These are phyloP conservation scores for Drosophila maculinotata DNA, from an alignment of 2,888 invertebrate genomes.

Conservation along the genomic window DNA sequence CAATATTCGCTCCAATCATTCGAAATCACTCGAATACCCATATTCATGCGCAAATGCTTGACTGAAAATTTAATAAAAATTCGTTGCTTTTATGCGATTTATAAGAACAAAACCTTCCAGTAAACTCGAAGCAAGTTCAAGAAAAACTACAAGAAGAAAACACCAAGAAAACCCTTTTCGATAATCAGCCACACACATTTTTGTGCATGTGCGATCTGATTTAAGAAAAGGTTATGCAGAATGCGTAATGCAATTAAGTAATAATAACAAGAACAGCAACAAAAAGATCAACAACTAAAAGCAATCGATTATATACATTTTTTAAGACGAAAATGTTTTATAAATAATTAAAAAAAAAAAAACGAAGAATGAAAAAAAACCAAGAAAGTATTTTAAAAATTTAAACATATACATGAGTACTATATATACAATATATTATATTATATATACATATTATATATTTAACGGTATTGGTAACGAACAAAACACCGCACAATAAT, in stretches of 20 bases:
- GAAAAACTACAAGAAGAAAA: conserved; percentile 53
- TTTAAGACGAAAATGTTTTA: conserved; percentile 71
- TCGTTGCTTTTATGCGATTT: conserved; percentile 60
- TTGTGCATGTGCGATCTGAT: conserved; percentile 41
- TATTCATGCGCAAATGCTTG: conserved; percentile 67
- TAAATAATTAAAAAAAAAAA: conserved; percentile 52
- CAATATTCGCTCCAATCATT: conserved; percentile 24
- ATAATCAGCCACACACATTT: conserved; percentile 49
- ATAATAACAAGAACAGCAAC: conserved; percentile 34
- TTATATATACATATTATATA: conserved; percentile 70
- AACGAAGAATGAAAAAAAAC: conserved; percentile 47
- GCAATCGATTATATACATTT: conserved; percentile 78
- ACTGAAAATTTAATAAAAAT: conserved; percentile 52
- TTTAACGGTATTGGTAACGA: conserved; percentile 76
- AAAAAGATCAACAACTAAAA: conserved; percentile 69
- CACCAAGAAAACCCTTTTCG: conserved; percentile 54
- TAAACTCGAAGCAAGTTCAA: conserved; percentile 51
- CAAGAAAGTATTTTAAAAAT: conserved; percentile 78
- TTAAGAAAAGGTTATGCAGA: conserved; percentile 11
- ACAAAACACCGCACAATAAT: conserved; percentile 83
- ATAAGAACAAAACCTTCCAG: conserved; percentile 65
- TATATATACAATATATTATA: conserved; percentile 71
- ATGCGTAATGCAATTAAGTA: conserved; percentile 50
- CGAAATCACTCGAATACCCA: conserved; percentile 19
- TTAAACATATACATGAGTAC: conserved; percentile 77